Conservation (phyloP, 1,140 invertebrate genomes). For the Battus philenor region DNA sequence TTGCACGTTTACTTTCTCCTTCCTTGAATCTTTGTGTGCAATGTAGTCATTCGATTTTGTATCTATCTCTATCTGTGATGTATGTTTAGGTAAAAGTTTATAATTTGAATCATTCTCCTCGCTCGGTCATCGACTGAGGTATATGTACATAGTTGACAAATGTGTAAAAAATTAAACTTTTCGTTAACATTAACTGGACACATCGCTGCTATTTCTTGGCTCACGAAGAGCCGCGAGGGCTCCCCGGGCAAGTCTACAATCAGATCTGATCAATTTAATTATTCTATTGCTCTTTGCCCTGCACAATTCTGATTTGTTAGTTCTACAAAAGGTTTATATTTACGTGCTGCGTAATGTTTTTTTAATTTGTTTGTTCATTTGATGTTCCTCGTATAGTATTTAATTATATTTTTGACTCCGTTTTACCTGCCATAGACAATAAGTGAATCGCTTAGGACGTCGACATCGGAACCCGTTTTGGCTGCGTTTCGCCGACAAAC, state of each 20-base stretch:
- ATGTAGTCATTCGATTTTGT: slow-evolving; percentile 33
- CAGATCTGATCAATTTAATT: too few relatives aligned
- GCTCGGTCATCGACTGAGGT: slow-evolving; percentile 38
- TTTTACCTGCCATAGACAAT: slow-evolving; percentile 70
- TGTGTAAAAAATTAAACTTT: slow-evolving; percentile 30
- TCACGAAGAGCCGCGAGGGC: too few relatives aligned
- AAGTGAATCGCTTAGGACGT: slow-evolving; percentile 56
- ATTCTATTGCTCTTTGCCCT: too few relatives aligned
- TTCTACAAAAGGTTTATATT: slow-evolving; percentile 21
- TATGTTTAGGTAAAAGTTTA: slow-evolving; percentile 70
- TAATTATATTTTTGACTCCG: slow-evolving; percentile 56
- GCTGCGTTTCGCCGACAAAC: slow-evolving; percentile 30
- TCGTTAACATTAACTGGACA: too few relatives aligned
- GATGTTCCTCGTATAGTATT: slow-evolving; percentile 40
- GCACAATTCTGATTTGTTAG: slow-evolving; percentile 17
- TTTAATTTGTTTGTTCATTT: slow-evolving; percentile 46
- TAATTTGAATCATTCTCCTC: slow-evolving; percentile 53
- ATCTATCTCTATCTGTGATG: slow-evolving; percentile 66
- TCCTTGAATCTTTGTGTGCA: slow-evolving; percentile 11
- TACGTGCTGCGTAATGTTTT: slow-evolving; percentile 33
- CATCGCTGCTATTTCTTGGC: too few relatives aligned
- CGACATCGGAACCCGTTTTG: slow-evolving; percentile 27
- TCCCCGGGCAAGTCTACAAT: too few relatives aligned
- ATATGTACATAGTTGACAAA: slow-evolving; percentile 44
- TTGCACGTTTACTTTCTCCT: slow-evolving; percentile 27